Conservation (phyloP, 2,888 invertebrate genomes). For the Metallyticus violacea region DNA sequence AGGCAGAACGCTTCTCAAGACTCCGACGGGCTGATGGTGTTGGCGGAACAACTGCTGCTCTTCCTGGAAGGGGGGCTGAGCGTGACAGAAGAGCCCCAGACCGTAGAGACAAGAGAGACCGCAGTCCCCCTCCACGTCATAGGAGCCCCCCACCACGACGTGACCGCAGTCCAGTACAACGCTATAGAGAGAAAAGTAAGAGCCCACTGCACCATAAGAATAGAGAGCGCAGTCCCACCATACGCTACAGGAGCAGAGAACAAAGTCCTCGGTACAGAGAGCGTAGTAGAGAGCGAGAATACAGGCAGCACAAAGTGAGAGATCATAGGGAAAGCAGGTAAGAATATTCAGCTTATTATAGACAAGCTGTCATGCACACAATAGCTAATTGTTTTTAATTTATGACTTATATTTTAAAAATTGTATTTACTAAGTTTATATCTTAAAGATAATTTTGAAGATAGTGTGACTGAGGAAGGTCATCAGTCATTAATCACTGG, state of each 20-base stretch:
- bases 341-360: too few species aligned
- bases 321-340: conserved; percentile 42
- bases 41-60: conserved; percentile 37
- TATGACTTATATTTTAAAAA: too few species aligned
- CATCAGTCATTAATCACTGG: too few species aligned
- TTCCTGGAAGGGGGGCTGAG: conserved; percentile 38
- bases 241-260: conserved; percentile 40
- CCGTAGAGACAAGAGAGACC: conserved; percentile 31
- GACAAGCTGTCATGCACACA: too few species aligned
- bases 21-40: conserved; percentile 29
- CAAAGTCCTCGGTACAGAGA: conserved; percentile 42
- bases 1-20: conserved; percentile 43
- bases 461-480: too few species aligned
- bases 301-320: conserved; percentile 42
- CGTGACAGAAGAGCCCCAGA: conserved; percentile 37
- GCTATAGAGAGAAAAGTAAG: conserved; percentile 42
- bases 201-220: conserved; percentile 27
- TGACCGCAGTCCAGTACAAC: conserved; percentile 31
- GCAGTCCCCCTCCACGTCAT: conserved; percentile 39
- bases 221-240: conserved; percentile 14
- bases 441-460: too few species aligned
- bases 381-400: too few species aligned
- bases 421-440: too few species aligned
- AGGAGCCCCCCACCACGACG: conserved; percentile 35
- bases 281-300: conserved; percentile 36